phyloP scores from a whole-genome alignment of 2,888 invertebrate species.

The Chymomyza caudatula region DNA sequence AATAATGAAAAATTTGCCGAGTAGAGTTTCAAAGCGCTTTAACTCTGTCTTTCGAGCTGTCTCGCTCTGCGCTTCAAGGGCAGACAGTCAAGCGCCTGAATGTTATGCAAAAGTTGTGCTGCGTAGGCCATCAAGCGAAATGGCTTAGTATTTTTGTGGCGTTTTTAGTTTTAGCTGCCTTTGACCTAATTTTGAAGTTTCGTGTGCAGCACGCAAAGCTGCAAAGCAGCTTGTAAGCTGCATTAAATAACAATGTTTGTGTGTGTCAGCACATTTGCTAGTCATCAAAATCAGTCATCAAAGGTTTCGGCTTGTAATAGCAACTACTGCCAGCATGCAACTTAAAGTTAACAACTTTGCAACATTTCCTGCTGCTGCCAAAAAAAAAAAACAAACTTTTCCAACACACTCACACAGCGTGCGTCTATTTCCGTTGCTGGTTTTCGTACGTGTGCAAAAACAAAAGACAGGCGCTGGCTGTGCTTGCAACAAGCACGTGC shows the following conservation, averaged over 20 bases:
- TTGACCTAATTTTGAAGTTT: constrained; percentile 39
- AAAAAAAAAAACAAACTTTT: constrained; percentile 60
- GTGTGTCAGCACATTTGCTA: constrained; percentile 22
- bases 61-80: background rate
- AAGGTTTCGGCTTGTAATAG: constrained; percentile 5
- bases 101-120: background rate
- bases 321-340: background rate
- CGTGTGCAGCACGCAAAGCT: background rate
- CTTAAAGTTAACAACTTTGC: constrained; percentile 50
- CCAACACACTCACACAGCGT: constrained; percentile 22
- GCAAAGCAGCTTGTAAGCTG: no score
- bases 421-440: background rate
- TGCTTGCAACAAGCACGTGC: constrained; percentile 63
- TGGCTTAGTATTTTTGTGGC: constrained; percentile 3
- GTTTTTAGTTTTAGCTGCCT: constrained; percentile 9
- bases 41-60: background rate
- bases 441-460: background rate
- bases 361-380: constrained; percentile 52
- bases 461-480: background rate
- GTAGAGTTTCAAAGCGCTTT: constrained; percentile 2
- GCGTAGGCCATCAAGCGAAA: constrained; percentile 43
- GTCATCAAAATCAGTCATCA: constrained; percentile 46
- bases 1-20: constrained; percentile 37
- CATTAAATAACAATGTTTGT: background rate
- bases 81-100: background rate